These are phyloP conservation scores for Platygyra sinensis DNA, from an alignment of 64 coral and sea anemone genomes.

Conservation along the genomic window DNA sequence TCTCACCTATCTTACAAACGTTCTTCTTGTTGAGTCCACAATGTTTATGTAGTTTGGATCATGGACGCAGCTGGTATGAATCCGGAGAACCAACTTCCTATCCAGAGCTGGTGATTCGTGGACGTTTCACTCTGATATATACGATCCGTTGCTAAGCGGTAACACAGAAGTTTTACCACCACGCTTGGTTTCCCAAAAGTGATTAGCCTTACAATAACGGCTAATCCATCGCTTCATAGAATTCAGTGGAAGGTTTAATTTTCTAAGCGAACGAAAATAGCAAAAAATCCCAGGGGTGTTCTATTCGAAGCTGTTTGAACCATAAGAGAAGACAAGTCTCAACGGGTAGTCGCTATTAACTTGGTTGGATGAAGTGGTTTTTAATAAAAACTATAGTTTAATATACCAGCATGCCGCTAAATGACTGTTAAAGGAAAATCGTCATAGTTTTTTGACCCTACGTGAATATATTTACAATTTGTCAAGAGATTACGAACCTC, in stretches of 20 bases:
- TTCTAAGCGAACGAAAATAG: neutral
- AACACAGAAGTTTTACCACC: neutral
- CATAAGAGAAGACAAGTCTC: too few relatives aligned
- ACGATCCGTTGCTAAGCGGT: slow-evolving; percentile 3
- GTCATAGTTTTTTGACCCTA: too few relatives aligned
- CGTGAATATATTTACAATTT: too few relatives aligned
- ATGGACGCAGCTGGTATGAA: too few relatives aligned
- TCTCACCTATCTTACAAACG: neutral
- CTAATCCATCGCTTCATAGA: neutral
- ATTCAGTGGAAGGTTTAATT: neutral
- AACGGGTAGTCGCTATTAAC: too few relatives aligned
- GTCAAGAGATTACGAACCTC: too few relatives aligned
- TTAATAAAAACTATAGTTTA: too few relatives aligned
- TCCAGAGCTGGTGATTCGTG: neutral
- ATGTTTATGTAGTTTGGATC: neutral
- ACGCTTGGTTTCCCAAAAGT: neutral
- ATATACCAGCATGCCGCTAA: too few relatives aligned
- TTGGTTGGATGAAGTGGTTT: too few relatives aligned
- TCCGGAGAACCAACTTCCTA: too few relatives aligned
- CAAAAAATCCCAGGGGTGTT: neutral
- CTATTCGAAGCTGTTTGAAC: too few relatives aligned
- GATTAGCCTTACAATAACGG: neutral
- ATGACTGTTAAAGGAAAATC: too few relatives aligned
- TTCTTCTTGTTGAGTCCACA: neutral
- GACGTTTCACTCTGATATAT: neutral